phyloP scores from a whole-genome alignment of 53 echinoderm and acorn worm genomes.

The Holothuria scabra region DNA sequence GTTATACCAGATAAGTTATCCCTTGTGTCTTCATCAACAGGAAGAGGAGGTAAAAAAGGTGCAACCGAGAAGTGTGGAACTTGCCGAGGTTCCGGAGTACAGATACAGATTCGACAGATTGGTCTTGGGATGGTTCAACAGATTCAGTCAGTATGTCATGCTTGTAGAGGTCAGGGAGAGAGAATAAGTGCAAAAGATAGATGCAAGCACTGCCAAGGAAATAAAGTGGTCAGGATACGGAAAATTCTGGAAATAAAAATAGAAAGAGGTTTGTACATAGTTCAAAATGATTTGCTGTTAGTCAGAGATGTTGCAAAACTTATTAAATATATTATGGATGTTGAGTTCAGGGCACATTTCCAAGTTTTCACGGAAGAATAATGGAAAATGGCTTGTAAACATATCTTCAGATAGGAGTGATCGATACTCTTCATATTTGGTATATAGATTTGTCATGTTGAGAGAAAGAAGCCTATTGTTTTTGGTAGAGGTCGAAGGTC shows the following conservation, averaged over 20 bases:
- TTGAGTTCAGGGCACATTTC: no score
- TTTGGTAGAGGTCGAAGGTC: no score
- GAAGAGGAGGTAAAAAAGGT: constrained; percentile 96
- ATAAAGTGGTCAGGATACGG: constrained; percentile 80
- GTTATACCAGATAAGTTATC: no score
- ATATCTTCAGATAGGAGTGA: no score
- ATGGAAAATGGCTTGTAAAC: no score
- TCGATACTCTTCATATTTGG: no score
- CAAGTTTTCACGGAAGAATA: no score
- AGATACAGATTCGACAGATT: constrained; percentile 80
- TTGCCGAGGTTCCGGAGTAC: constrained; percentile 86
- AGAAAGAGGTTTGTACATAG: constrained; percentile 92
- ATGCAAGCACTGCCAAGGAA: constrained; percentile 85
- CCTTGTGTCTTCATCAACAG: constrained; percentile 42
- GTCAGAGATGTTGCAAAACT: no score
- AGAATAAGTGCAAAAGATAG: constrained; percentile 83
- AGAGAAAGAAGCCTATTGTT: no score
- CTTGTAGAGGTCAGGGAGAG: constrained; percentile 92
- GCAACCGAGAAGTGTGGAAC: constrained; percentile 78
- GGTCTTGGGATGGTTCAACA: constrained; percentile 93
- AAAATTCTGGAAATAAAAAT: constrained; percentile 96
- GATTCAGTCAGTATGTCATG: constrained; percentile 81
- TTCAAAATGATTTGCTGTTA: no score
- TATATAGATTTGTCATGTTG: no score
- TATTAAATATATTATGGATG: no score